phyloP scores from a whole-genome alignment of 1,140 invertebrate species.

The Nasonia longicornis region DNA sequence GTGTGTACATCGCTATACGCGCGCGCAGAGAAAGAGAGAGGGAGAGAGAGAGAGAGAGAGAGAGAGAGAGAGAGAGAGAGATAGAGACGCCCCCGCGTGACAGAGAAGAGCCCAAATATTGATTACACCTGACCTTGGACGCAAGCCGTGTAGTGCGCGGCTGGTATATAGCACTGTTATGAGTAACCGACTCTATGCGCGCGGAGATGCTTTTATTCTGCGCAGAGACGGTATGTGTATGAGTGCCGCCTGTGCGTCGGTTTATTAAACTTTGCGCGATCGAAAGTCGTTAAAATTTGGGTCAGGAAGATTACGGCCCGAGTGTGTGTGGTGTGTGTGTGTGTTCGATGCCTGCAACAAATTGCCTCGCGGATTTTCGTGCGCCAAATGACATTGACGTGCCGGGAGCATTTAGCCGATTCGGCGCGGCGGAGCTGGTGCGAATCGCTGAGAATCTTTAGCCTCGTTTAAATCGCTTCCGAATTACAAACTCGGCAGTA shows the following conservation, averaged over 20 bases:
- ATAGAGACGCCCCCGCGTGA: conserved; percentile 1
- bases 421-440: not conserved
- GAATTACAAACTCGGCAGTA: conserved; percentile 5
- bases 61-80: not conserved
- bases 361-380: conserved; percentile 25
- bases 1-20: conserved; percentile 6
- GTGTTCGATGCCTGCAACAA: conserved; percentile 20
- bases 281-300: conserved; percentile 3
- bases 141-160: not conserved
- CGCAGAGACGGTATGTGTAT: not conserved
- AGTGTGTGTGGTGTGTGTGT: not conserved
- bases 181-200: not conserved
- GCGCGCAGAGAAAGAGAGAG: not conserved
- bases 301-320: not conserved
- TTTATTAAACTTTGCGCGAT: not conserved
- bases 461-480: conserved; percentile 24
- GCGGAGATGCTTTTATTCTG: not conserved
- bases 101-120: conserved; percentile 45
- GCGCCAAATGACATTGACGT: conserved; percentile 43
- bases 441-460: conserved; percentile 35
- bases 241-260: not conserved
- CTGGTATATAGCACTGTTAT: not conserved
- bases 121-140: conserved; percentile 47
- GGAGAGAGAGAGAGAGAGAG: not conserved
- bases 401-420: conserved; percentile 36